These are phyloP conservation scores for Limnephilus auricula DNA, from an alignment of 2,888 invertebrate species.

Conservation along the genomic window DNA sequence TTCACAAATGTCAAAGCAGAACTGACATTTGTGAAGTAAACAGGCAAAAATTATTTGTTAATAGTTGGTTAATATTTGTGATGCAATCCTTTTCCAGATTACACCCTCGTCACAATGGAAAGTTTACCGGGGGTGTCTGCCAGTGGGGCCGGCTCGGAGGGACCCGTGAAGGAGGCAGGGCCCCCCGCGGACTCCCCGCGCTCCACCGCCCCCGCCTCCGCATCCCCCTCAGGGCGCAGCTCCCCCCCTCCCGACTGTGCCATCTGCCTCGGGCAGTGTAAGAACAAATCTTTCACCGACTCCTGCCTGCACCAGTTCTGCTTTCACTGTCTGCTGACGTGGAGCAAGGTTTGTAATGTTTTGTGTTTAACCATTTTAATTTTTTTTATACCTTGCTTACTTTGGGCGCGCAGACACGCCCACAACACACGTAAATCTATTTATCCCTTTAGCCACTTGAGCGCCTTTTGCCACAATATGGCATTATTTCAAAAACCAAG, in stretches of 20 bases:
- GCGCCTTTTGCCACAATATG: no score
- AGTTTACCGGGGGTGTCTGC: constrained; percentile 6
- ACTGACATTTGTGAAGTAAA: no score
- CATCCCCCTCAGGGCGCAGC: neutral
- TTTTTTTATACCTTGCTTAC: no score
- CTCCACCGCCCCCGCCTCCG: neutral
- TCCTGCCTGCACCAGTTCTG: constrained; percentile 96
- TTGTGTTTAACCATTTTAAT: neutral
- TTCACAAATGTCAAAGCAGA: no score
- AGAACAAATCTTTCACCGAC: constrained; percentile 94
- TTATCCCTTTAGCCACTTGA: no score
- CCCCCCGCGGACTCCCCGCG: neutral
- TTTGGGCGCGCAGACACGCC: no score
- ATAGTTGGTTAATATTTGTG: neutral
- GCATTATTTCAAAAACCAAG: no score
- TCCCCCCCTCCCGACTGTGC: constrained; percentile 90
- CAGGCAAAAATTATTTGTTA: no score
- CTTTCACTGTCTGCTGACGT: constrained; percentile 93
- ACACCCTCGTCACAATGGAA: neutral
- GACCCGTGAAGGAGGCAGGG: constrained; percentile 21
- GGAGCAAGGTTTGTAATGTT: constrained; percentile 86
- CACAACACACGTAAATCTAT: no score
- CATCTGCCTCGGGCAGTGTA: constrained; percentile 91
- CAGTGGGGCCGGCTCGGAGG: neutral
- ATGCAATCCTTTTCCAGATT: neutral